A percentile compares a stretch with the other conserved stretches of the same genome.
phyloP scores from a whole-genome alignment of 2,113 vertebrate species.

The Drymodes brunneopygia region DNA sequence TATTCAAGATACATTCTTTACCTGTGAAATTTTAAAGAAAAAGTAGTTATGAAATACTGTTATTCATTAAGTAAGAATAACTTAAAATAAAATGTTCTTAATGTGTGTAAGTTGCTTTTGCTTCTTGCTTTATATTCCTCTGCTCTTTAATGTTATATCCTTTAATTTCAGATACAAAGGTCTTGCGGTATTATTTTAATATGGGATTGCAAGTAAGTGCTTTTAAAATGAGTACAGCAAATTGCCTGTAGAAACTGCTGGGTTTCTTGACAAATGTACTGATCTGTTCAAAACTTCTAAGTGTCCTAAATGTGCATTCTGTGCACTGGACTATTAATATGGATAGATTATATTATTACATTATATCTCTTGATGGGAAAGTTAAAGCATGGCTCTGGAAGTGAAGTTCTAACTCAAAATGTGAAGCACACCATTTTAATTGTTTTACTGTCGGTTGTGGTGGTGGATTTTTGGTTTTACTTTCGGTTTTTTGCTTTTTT shows the following conservation, averaged over 20 bases:
- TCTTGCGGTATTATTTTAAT: slow-evolving; percentile 95
- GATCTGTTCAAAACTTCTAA: neutral
- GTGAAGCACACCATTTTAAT: neutral
- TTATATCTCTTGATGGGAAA: neutral
- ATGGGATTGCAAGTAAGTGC: slow-evolving; percentile 89
- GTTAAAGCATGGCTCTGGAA: neutral
- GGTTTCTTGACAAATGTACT: neutral
- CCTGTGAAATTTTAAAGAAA: neutral
- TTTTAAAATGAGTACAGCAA: neutral
- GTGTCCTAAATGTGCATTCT: neutral
- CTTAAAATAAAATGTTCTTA: neutral
- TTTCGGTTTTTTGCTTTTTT: neutral
- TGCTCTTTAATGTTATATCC: neutral
- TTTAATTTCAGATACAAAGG: slow-evolving; percentile 83
- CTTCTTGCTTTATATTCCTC: neutral
- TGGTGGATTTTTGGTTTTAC: neutral
- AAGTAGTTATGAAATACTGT: neutral
- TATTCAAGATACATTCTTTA: neutral
- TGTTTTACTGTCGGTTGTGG: neutral
- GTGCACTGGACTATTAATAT: neutral
- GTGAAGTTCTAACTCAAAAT: neutral
- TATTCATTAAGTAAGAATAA: neutral
- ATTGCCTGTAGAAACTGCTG: neutral
- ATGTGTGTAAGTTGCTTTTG: neutral
- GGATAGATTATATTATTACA: neutral